Conservation (phyloP, 2,888 invertebrate species). For the Tromatobia lineatoria region DNA sequence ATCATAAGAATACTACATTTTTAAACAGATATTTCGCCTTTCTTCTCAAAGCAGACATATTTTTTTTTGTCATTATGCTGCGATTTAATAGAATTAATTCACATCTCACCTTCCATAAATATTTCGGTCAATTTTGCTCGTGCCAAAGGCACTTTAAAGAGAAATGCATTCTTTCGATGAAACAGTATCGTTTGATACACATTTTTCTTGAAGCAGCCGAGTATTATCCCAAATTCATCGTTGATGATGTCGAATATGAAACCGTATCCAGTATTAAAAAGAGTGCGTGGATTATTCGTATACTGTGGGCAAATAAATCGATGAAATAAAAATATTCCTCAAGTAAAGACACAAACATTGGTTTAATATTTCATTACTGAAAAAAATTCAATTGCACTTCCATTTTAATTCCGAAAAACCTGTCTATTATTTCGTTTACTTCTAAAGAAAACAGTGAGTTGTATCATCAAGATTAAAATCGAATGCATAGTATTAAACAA, state of each 20-base stretch:
- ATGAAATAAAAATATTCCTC: slow-evolving; percentile 19
- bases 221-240: slow-evolving; percentile 76
- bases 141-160: slow-evolving; percentile 62
- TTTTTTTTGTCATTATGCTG: neutral
- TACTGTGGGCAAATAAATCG: slow-evolving; percentile 70
- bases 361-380: neutral
- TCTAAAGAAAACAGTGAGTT: no score
- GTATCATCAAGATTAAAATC: no score
- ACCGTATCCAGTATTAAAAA: slow-evolving; percentile 74
- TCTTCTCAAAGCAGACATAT: no score
- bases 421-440: no score
- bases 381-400: neutral
- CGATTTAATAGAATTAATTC: slow-evolving; percentile 14
- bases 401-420: no score
- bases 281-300: slow-evolving; percentile 69
- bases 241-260: slow-evolving; percentile 71
- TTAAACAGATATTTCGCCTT: no score
- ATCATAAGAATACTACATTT: no score
- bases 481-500: no score
- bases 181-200: slow-evolving; percentile 75
- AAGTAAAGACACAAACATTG: slow-evolving; percentile 1
- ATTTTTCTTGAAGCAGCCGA: slow-evolving; percentile 74
- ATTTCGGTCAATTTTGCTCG: slow-evolving; percentile 61
- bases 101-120: slow-evolving; percentile 68
- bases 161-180: slow-evolving; percentile 74